Evolutionary conservation across 2,888 invertebrate species (phyloP).

Genomic region (Chymomyza caudatula): DNA sequence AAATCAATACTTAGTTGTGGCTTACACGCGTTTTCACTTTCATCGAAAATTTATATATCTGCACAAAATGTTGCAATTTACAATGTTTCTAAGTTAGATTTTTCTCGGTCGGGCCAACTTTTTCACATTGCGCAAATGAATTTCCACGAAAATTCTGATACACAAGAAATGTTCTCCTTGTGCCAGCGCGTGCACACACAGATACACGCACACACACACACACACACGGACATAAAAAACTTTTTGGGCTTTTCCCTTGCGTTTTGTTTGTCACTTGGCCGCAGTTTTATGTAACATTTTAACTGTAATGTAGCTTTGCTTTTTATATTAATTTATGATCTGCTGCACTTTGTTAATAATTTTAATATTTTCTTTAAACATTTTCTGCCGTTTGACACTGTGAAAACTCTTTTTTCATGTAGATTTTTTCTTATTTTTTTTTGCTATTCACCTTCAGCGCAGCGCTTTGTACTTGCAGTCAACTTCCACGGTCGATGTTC

Average conservation of each 20-base stretch:
- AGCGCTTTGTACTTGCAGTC: slow-evolving; percentile 71
- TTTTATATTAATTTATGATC: background rate
- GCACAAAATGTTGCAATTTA: background rate
- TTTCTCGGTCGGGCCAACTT: slow-evolving; percentile 7
- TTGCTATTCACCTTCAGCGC: slow-evolving; percentile 65
- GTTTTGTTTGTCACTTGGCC: slow-evolving; percentile 21
- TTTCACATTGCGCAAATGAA: slow-evolving; percentile 8
- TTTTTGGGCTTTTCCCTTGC: slow-evolving; percentile 51
- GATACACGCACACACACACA: slow-evolving; percentile 42
- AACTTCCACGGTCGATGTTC: slow-evolving; percentile 78
- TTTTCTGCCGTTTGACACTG: slow-evolving; percentile 5
- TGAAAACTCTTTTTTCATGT: slow-evolving; percentile 27
- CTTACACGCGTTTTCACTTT: slow-evolving; percentile 60
- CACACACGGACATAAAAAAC: slow-evolving; percentile 8
- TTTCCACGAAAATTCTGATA: slow-evolving; percentile 56
- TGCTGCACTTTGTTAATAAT: slow-evolving; percentile 2
- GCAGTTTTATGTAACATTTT: slow-evolving; percentile 58
- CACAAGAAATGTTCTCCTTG: slow-evolving; percentile 62
- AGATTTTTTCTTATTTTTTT: slow-evolving; percentile 28
- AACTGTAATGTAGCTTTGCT: background rate
- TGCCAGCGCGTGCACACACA: slow-evolving; percentile 35
- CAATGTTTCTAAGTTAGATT: slow-evolving; percentile 14
- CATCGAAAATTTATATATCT: slow-evolving; percentile 15
- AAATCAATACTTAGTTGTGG: slow-evolving; percentile 55
- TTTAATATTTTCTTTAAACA: slow-evolving; percentile 10